Conservation (phyloP, 2,888 invertebrate genomes). For the Nudaria mundana region DNA sequence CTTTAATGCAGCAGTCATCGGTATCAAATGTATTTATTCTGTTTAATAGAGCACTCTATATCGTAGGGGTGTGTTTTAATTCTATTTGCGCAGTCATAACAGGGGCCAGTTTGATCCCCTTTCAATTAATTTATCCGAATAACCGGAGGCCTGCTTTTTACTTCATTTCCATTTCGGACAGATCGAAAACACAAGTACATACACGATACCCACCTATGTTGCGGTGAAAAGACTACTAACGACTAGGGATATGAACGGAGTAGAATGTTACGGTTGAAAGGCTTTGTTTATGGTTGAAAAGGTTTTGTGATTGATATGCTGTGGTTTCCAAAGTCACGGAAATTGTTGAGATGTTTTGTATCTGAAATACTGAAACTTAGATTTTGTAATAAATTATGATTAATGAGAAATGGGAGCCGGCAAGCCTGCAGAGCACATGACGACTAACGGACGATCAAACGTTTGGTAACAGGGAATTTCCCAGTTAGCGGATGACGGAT, state of each 20-base stretch:
- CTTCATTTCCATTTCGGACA: conserved; percentile 46
- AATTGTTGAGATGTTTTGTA: no score
- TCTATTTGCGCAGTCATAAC: conserved; percentile 72
- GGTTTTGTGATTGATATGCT: conserved; percentile 1
- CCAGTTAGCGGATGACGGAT: no score
- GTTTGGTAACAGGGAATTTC: no score
- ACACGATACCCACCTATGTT: no score
- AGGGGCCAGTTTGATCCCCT: conserved; percentile 61
- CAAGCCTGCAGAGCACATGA: no score
- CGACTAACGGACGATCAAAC: no score
- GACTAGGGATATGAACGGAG: conserved; percentile 4
- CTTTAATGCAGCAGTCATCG: conserved; percentile 14
- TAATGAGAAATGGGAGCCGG: no score
- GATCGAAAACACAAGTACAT: conserved; percentile 40
- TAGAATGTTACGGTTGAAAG: background rate
- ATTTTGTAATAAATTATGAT: no score
- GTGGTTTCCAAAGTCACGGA: no score
- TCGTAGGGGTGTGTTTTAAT: conserved; percentile 64
- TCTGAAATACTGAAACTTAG: no score
- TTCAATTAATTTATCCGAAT: conserved; percentile 64
- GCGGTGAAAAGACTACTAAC: conserved; percentile 27
- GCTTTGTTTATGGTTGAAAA: conserved; percentile 8
- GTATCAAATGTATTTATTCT: conserved; percentile 48
- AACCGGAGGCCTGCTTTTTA: conserved; percentile 48
- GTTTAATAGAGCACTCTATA: conserved; percentile 65